Base-by-base conservation (phyloP, 2,797 vertebrate genomes). In the Chiropotes sagulatus region DNA sequence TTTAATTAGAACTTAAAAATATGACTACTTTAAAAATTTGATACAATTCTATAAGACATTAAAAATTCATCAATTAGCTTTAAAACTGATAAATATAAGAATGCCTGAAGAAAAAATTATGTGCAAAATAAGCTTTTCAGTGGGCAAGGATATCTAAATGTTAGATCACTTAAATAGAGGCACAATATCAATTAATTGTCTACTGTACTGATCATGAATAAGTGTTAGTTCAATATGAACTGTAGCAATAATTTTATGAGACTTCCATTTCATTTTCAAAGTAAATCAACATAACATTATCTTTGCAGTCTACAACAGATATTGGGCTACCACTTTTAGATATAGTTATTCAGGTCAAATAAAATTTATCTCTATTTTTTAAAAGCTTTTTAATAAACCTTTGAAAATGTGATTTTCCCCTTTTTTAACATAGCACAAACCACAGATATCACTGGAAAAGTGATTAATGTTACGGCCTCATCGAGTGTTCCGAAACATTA, bases 1-100 rank as follows among this genome's bases (percentile, higher is more conserved):
- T 89, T 86, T 13, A 73, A 13, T 93, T 48, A 64, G 7, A 86
- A 70, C 17, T 78, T 93, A 28, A 78, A 97, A 94, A 76, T 54
- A 57, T 52, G 2, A 28, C 11, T 78, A 93, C 4, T 33, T 15
- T 92, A 85, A 88, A 82, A 72, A 48, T 78, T 57, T 80, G 52
- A 17, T n/a, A 36, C 19, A 89, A 19, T 76, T 90, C n/a, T 91
- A 24, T 41, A 87, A 87, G 30, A 72, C 2, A 82, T 2, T 36
- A 1, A 67, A 96, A 17, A 94, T 54, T 93, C 9, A n/a, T 19
- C 1, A 14, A 44, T 64, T 15, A 75, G 11, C 52, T 87, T 84
- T 89, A 88, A 78, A 87, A 92, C 6, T 75, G 15, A 1, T 58
- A 57, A 82, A 81, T 67, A 52, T 20, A 52, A 93, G 5, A 46